A percentile compares a stretch with the other conserved stretches of the same genome.
These are phyloP conservation scores for Drosophila nigromelanica DNA, from an alignment of 1,140 invertebrate species.

Conservation along the genomic window DNA sequence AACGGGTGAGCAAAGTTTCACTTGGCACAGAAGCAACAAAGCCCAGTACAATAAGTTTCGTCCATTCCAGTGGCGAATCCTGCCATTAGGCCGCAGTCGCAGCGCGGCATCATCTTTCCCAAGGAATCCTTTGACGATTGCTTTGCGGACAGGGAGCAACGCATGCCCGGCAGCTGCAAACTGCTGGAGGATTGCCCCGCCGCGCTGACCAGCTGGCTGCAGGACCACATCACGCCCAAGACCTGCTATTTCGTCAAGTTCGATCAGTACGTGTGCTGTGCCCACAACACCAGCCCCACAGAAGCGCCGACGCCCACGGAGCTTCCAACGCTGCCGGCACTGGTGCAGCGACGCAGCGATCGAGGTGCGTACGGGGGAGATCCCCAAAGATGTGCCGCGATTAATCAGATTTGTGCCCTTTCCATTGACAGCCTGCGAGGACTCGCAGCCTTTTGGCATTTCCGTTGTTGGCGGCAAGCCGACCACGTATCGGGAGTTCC, in stretches of 20 bases:
- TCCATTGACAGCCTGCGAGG: constrained; percentile 45
- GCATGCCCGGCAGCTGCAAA: constrained; percentile 53
- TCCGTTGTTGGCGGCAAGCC: constrained; percentile 82
- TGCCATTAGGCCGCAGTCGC: constrained; percentile 49
- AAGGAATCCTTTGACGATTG: constrained; percentile 72
- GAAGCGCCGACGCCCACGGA: constrained; percentile 4
- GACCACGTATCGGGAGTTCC: constrained; percentile 83
- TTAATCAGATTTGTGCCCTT: not conserved
- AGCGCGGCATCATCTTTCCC: constrained; percentile 69
- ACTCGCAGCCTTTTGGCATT: constrained; percentile 16
- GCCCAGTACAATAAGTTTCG: too few species aligned
- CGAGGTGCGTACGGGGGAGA: constrained; percentile 31
- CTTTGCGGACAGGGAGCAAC: constrained; percentile 43
- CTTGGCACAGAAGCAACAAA: not conserved
- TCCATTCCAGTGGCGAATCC: constrained; percentile 37
- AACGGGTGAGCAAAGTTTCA: constrained; percentile 5
- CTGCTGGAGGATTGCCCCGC: constrained; percentile 59
- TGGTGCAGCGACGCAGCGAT: constrained; percentile 40
- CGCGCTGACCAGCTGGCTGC: constrained; percentile 55
- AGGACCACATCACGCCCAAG: constrained; percentile 50
- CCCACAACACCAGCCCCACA: constrained; percentile 7
- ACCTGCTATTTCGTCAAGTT: constrained; percentile 78
- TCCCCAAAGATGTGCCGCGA: not conserved
- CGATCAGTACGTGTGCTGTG: constrained; percentile 75
- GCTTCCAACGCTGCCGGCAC: constrained; percentile 15